These are phyloP conservation scores for Aptenodytes forsteri DNA, from an alignment of 2,113 vertebrate species.

Conservation along the genomic window DNA sequence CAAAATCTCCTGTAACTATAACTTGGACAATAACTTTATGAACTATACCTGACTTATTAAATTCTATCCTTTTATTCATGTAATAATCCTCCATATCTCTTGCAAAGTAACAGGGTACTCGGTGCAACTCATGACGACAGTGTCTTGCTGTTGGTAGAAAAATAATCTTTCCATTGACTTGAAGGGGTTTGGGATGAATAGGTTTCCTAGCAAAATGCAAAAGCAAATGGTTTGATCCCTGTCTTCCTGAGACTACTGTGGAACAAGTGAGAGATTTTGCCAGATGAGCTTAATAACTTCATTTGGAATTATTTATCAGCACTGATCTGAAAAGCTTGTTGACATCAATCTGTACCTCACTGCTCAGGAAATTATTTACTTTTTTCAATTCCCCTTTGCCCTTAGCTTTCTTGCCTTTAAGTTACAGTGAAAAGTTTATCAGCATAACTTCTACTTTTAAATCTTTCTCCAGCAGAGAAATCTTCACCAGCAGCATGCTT, in stretches of 20 bases:
- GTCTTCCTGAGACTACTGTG: background rate
- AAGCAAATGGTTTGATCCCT: background rate
- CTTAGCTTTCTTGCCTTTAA: background rate
- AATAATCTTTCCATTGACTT: background rate
- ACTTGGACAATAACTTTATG: background rate
- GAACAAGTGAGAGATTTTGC: background rate
- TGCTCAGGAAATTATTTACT: background rate
- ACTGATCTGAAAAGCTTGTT: background rate
- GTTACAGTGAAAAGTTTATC: background rate
- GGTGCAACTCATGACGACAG: background rate
- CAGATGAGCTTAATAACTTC: background rate
- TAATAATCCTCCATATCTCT: background rate
- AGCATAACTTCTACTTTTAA: background rate
- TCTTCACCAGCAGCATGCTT: slow-evolving; percentile 19
- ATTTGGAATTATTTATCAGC: background rate
- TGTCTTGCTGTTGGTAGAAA: background rate
- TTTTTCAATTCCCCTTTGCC: background rate
- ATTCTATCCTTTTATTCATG: background rate
- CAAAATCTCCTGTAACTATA: background rate
- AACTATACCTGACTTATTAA: background rate
- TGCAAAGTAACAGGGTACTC: background rate
- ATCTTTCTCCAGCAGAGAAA: background rate
- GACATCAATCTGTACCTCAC: background rate
- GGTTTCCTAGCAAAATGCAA: background rate
- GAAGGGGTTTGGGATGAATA: background rate